Evolutionary conservation across 2,797 vertebrate species (phyloP), one percentile per base, ranked within the genome.

Genomic region (Antennarius maculatus): DNA sequence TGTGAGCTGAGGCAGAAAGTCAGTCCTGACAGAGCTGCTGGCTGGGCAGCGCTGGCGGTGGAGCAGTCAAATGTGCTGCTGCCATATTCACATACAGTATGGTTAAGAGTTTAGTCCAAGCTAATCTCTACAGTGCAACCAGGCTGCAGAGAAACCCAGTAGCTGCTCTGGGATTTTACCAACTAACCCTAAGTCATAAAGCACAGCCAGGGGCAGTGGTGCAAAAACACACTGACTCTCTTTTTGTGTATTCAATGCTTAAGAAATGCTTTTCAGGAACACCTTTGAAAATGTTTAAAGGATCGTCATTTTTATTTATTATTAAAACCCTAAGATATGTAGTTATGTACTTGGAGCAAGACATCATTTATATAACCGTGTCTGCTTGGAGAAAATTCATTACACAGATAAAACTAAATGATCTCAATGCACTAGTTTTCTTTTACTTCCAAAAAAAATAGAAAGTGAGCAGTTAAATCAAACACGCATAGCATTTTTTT

Each of bases 1-100:
- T 54, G 81, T 77, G 82, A 85, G 70, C 58, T 69, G 78, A 83
- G 58, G 77, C 85, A 83, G 80, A 88, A 87, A 77, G 64, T 39
- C 48, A 4, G 61, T 34, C 42, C 65, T 85, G 83, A 83, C 80
- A 79, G 79, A 82, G 76, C 79, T 74, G 74, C 69, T 43, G 80
- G 81, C 75, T 56, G 53, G 17, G 55, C 5, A 1, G 41, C 2
- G 59, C 74, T 65, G 55, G 62, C 31, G 15, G 74, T 54, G 1
- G 51, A 54, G 47, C 61, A 53, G 75, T 73, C 69, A 75, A 77
- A 66, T 60, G 54, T 47, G 54, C 61, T 56, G 63, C 59, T 71
- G 62, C 69, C 69, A 60, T 28, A 66, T 7, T 63, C 54, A 69
- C 55, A 67, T 28, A 67, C 43, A 68, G 37, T 50, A 0, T 54